These are phyloP conservation scores for Melanostigma gelatinosum DNA, from an alignment of 2,113 vertebrate species.

Conservation along the genomic window DNA sequence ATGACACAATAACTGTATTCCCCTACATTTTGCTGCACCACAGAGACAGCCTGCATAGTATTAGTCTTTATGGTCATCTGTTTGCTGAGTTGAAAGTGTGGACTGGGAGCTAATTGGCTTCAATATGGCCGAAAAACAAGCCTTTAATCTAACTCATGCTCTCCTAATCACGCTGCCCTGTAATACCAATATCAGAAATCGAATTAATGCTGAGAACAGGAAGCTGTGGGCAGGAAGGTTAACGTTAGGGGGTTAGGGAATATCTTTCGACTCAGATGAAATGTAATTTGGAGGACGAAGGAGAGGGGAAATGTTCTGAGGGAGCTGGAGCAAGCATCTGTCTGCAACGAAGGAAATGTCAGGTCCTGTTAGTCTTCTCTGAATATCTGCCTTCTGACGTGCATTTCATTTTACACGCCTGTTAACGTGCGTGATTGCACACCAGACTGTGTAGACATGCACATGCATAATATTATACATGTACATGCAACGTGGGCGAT, in stretches of 20 bases:
- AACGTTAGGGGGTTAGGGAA: slow-evolving; percentile 33
- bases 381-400: slow-evolving; percentile 76
- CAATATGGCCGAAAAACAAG: slow-evolving; percentile 61
- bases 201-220: slow-evolving; percentile 59
- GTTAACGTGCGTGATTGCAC: slow-evolving; percentile 47
- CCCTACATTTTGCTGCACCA: background rate
- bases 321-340: slow-evolving; percentile 77
- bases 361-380: slow-evolving; percentile 80
- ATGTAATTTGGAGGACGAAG: slow-evolving; percentile 58
- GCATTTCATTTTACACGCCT: slow-evolving; percentile 75
- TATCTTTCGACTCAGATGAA: slow-evolving; percentile 58
- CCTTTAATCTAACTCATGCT: slow-evolving; percentile 50
- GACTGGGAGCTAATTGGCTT: slow-evolving; percentile 52
- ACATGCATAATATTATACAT: background rate
- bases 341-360: slow-evolving; percentile 75
- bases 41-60: slow-evolving; percentile 24
- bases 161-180: slow-evolving; percentile 47
- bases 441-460: slow-evolving; percentile 40
- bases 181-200: slow-evolving; percentile 64
- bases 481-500: background rate
- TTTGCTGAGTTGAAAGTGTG: slow-evolving; percentile 51
- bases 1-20: background rate
- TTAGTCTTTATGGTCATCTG: slow-evolving; percentile 48
- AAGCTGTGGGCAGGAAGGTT: slow-evolving; percentile 37
- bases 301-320: slow-evolving; percentile 54